phyloP scores from a whole-genome alignment of 2,113 vertebrate species.

The Siniperca chuatsi region DNA sequence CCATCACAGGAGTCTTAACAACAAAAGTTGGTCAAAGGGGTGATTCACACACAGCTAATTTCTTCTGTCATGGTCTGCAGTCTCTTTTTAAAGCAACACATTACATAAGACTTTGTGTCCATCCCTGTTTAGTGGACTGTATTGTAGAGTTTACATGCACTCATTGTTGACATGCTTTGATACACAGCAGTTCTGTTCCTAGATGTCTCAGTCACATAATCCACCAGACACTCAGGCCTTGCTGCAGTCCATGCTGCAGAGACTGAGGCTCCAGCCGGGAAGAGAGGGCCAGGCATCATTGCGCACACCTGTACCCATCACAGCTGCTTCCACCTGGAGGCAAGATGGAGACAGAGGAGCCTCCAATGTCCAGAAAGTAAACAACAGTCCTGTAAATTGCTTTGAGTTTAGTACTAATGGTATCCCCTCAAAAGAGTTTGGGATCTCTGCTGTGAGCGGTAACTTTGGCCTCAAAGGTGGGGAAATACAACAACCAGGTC shows the following conservation, averaged over 20 bases:
- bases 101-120: conserved; percentile 1
- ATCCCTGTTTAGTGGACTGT: neutral
- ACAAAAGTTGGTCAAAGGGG: neutral
- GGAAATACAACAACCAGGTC: neutral
- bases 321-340: conserved; percentile 1
- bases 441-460: conserved; percentile 14
- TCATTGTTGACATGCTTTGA: conserved; percentile 19
- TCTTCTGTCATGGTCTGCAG: neutral
- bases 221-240: conserved; percentile 74
- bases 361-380: conserved; percentile 21
- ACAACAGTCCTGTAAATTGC: conserved; percentile 39
- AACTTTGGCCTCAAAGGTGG: conserved; percentile 14
- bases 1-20: neutral
- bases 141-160: neutral
- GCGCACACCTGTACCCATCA: conserved; percentile 1
- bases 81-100: neutral
- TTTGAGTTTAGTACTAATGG: conserved; percentile 40
- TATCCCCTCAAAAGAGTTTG: conserved; percentile 21
- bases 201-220: conserved; percentile 79
- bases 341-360: conserved; percentile 16
- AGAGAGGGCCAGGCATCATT: conserved; percentile 47
- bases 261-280: conserved; percentile 77
- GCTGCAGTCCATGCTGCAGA: conserved; percentile 86
- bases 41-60: conserved; percentile 16
- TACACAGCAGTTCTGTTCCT: conserved; percentile 17